A percentile compares a stretch with the other conserved stretches of the same genome.
phyloP scores from a whole-genome alignment of 2,797 vertebrate species.

The Pangasius macronema region DNA sequence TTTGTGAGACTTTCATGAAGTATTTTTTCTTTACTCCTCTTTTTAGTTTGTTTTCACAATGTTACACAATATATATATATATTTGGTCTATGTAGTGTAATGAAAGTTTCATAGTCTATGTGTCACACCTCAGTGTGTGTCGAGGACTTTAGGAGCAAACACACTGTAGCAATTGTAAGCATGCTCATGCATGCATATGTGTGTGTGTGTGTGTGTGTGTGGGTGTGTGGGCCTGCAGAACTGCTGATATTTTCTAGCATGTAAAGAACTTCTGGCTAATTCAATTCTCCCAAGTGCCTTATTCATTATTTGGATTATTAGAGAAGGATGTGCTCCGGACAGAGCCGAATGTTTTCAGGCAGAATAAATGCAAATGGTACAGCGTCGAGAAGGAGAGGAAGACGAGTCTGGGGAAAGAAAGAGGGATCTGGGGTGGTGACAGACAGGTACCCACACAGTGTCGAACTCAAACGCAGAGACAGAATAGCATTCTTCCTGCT shows the following conservation, averaged over 20 bases:
- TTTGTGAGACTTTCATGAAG: no score
- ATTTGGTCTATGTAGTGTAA: background rate
- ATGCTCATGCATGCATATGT: slow-evolving; percentile 46
- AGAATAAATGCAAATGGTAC: slow-evolving; percentile 52
- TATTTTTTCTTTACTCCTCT: no score
- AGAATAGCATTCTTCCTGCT: background rate
- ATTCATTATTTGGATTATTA: slow-evolving; percentile 73
- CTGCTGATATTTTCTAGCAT: slow-evolving; percentile 13
- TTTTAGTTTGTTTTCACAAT: no score
- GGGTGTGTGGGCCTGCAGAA: background rate
- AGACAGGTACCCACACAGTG: slow-evolving; percentile 14
- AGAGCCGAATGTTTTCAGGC: slow-evolving; percentile 54
- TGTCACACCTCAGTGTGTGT: background rate
- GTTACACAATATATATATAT: no score
- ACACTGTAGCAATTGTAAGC: slow-evolving; percentile 11
- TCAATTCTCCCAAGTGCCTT: slow-evolving; percentile 73
- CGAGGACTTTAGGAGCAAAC: slow-evolving; percentile 1
- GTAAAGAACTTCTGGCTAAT: slow-evolving; percentile 64
- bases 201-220: slow-evolving; percentile 7
- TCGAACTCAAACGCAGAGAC: slow-evolving; percentile 2
- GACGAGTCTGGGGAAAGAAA: slow-evolving; percentile 23
- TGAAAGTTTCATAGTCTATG: background rate
- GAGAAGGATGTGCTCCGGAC: slow-evolving; percentile 62
- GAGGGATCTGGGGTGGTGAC: slow-evolving; percentile 3
- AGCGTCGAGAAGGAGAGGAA: slow-evolving; percentile 51